Evolutionary conservation across 2,797 vertebrate genomes (phyloP).

Genomic region (Caiman crocodilus): DNA sequence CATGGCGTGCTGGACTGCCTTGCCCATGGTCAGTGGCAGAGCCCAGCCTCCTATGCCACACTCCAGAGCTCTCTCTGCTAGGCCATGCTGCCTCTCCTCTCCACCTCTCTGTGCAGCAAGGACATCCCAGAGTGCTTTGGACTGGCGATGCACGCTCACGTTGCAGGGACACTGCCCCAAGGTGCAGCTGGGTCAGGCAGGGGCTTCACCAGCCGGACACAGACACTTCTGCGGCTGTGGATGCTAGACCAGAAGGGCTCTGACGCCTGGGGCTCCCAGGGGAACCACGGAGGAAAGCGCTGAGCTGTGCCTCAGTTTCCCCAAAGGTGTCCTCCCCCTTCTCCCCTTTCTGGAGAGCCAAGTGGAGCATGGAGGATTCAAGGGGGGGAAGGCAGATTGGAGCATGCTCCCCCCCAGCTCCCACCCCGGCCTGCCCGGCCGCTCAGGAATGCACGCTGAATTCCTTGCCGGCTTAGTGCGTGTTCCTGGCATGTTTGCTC

Average conservation of each 20-base stretch:
- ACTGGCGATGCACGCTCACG: neutral
- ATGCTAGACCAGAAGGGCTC: neutral
- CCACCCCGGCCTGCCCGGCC: slow-evolving; percentile 40
- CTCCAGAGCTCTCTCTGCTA: too few species aligned
- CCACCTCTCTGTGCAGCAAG: too few species aligned
- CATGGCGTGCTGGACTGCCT: neutral
- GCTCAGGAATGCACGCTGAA: slow-evolving; percentile 34
- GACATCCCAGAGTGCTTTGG: too few species aligned
- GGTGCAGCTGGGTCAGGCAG: accelerated
- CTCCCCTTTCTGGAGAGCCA: slow-evolving; percentile 46
- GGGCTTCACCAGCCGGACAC: accelerated
- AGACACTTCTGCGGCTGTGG: neutral
- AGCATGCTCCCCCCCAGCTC: neutral
- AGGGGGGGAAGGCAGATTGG: neutral
- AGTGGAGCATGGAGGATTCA: neutral
- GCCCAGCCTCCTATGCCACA: too few species aligned
- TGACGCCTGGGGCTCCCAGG: neutral
- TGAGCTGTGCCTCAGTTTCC: accelerated
- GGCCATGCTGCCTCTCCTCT: too few species aligned
- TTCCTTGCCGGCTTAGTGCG: slow-evolving; percentile 40
- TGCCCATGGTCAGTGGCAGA: neutral
- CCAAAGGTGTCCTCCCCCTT: accelerated
- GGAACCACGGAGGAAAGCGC: accelerated
- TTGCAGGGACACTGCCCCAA: neutral
- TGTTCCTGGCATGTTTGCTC: slow-evolving; percentile 70